Evolutionary conservation across 2,888 invertebrate species (phyloP).

Genomic region (Ophion ellenae): DNA sequence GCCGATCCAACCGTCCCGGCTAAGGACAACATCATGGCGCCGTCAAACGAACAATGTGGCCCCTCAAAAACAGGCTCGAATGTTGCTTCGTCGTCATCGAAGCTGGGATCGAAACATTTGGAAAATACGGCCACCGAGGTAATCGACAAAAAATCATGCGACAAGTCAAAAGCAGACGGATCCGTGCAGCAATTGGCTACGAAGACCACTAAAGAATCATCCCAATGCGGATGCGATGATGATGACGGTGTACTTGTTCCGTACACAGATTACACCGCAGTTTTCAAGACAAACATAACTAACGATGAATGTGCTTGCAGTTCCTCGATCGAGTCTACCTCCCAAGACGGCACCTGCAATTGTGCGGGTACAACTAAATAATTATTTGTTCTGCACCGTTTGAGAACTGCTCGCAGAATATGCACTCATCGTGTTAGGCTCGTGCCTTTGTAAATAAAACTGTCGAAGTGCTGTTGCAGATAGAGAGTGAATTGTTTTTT

Average conservation of each 20-base stretch:
- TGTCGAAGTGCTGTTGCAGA: background rate
- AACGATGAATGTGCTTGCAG: constrained; percentile 1
- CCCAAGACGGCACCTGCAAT: constrained; percentile 29
- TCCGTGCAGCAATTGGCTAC: background rate
- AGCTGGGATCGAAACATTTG: background rate
- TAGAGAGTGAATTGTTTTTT: background rate
- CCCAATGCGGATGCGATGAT: constrained; percentile 27
- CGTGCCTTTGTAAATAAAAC: constrained; percentile 26
- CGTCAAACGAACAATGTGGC: background rate
- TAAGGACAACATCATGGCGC: background rate
- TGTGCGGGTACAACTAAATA: constrained; percentile 16
- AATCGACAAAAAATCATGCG: constrained; percentile 8
- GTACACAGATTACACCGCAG: constrained; percentile 29
- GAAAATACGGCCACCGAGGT: constrained; percentile 1
- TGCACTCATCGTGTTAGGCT: constrained; percentile 2
- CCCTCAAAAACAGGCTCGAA: background rate
- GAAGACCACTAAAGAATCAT: background rate
- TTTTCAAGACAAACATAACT: background rate
- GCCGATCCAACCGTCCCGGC: background rate
- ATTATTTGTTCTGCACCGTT: background rate
- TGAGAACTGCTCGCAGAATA: constrained; percentile 1
- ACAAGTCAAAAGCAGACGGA: background rate
- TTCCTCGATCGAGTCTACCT: constrained; percentile 30
- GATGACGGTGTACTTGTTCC: constrained; percentile 15
- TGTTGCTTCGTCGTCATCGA: background rate